Base-by-base conservation (phyloP, 1,140 invertebrate genomes). In the Bombus affinis region DNA sequence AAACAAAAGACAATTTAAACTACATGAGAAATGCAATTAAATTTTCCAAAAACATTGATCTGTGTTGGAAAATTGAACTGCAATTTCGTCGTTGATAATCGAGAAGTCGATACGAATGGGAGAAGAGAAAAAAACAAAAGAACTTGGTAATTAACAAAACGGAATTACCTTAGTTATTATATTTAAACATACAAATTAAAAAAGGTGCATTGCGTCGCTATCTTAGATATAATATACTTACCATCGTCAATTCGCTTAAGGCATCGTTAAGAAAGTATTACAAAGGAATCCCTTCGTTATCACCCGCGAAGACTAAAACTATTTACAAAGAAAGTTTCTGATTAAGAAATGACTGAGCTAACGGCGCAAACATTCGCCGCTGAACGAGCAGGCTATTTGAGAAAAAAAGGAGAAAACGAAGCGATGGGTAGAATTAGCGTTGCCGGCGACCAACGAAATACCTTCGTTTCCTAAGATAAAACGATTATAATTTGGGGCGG, bases 391-490 rank as follows among this genome's bases (percentile, higher is more conserved):
- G 13, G 15, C 65, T 15, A 66, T 35, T 66, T 35, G n/a, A 18
- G 65, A 62, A n/a, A 62, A 62, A 62, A 1, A n/a, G 28, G 28
- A 12, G 22, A 28, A n/a, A 12, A 28, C 28, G 28, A n/a, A 12
- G 59, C 59, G 28, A 32, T 32, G 65, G 65, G 8, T 28, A 25
- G 25, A 70, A 39, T 70, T 70, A 4, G 25, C 66, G 9, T 70
- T 15, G 22, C 35, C 18, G 3, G 15, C 32, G 32, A 68, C 13
- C n/a, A 47, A 28, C n/a, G 22, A 53, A 75, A 75, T 37, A 22
- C 47, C 73, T 57, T 57, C 32, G 73, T 57, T 47, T 53, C 47
- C 72, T 28, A 18, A 25, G 47, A 37, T 79, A 79, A 68, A 68
- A 79, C 65, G 62, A 47, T 47, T 18, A 25, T 6, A 68, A 47